Evolutionary conservation across 2,888 invertebrate genomes (phyloP).

Genomic region (Drosophila meridionalis): DNA sequence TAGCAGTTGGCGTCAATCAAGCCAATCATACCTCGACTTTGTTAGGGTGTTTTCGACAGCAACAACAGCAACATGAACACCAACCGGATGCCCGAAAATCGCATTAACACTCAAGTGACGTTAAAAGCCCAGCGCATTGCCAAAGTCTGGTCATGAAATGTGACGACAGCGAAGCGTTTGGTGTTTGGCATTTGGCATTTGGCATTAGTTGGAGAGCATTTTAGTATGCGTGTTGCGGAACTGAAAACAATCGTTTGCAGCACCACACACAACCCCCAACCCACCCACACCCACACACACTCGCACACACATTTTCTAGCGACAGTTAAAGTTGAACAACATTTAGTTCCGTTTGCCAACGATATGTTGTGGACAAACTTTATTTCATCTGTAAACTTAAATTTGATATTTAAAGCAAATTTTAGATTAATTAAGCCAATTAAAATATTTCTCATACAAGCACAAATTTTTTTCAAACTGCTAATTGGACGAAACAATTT

Average conservation of each 20-base stretch:
- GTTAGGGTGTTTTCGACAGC: constrained; percentile 6
- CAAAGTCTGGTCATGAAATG: constrained; percentile 60
- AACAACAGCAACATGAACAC: constrained; percentile 11
- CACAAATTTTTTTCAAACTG: not conserved
- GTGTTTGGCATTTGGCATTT: constrained; percentile 23
- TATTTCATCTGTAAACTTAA: not conserved
- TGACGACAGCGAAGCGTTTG: constrained; percentile 55
- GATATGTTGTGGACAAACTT: not conserved
- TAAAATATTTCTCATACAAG: not conserved
- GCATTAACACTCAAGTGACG: constrained; percentile 48
- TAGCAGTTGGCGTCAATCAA: not conserved
- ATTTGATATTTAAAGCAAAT: not conserved
- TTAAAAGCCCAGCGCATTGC: constrained; percentile 39
- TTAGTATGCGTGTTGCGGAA: constrained; percentile 47
- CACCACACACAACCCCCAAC: constrained; percentile 3
- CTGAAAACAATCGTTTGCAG: constrained; percentile 21
- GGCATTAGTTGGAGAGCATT: constrained; percentile 28
- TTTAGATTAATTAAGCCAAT: constrained; percentile 16
- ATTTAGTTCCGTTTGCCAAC: constrained; percentile 13
- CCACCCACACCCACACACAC: not conserved
- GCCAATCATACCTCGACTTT: not conserved
- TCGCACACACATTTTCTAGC: not conserved
- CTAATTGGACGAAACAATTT: constrained; percentile 13
- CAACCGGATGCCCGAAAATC: constrained; percentile 62
- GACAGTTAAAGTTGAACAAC: constrained; percentile 22